Evolutionary conservation across 2,113 vertebrate genomes (phyloP).

Genomic region (Myotis yumanensis): DNA sequence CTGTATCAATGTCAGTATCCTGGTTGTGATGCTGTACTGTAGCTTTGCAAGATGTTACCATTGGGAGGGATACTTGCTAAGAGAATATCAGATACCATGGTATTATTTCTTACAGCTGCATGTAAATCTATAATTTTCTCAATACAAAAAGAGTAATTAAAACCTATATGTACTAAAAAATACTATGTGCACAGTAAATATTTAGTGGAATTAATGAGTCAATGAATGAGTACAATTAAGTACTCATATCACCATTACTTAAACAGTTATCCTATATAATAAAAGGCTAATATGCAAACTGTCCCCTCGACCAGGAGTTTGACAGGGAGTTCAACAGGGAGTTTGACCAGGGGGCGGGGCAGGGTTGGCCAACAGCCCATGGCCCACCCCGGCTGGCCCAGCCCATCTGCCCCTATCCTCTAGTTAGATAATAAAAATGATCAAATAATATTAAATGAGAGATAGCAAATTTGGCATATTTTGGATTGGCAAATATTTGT

Average conservation of each 20-base stretch:
- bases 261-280: not conserved
- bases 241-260: not conserved
- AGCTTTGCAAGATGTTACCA: not conserved
- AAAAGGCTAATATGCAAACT: too few species aligned
- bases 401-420: too few species aligned
- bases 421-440: constrained; percentile 27
- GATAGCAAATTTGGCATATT: not conserved
- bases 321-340: too few species aligned
- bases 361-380: too few species aligned
- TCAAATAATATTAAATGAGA: not conserved
- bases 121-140: not conserved
- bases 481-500: not conserved
- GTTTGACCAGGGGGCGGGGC: too few species aligned
- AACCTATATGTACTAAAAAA: not conserved
- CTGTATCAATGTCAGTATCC: too few species aligned
- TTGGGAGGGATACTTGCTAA: not conserved
- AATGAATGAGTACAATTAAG: not conserved
- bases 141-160: not conserved
- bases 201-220: not conserved
- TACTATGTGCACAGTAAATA: not conserved
- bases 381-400: too few species aligned
- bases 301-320: too few species aligned
- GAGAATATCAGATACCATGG: not conserved
- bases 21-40: not conserved
- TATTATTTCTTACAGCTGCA: not conserved